Evolutionary conservation across 2,797 vertebrate genomes (phyloP), one percentile per base, ranked within the genome.

Genomic region (Phalloptychus januarius): DNA sequence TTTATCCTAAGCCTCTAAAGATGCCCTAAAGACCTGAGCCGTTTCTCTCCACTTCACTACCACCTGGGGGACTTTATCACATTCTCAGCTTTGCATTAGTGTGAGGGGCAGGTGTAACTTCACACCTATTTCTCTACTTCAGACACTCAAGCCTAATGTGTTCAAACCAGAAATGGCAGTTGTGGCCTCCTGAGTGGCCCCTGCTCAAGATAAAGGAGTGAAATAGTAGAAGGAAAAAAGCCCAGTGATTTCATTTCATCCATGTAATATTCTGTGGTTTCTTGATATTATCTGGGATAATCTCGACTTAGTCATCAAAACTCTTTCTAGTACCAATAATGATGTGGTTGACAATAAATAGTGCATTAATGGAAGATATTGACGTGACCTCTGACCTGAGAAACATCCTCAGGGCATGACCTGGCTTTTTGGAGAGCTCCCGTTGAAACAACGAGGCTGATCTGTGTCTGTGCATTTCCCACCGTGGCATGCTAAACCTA

Each of bases 331-430:
- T 83, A 78, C 69, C 46, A 72, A 72, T 48, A 83, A 96, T 95
- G 95, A 96, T 96, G 94, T 89, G 96, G 95, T 95, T 96, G 95
- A 96, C 90, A 95, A 96, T 94, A 94, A 93, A 93, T 89, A 98
- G 96, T 97, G 96, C 95, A 96, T 97, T 96, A 96, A 96, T 94
- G 94, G 95, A 94, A 95, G 94, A 93, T 96, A 93, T 92, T 96
- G 96, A 94, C 95, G 95, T 97, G 97, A 98, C 97, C 97, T 96
- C 93, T 97, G 96, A 97, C 97, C 96, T 94, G 91, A 25, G 83
- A 45, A 70, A 86, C 87, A 84, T 91, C 91, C 91, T 90, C 73
- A 33, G 92, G 94, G 88, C 83, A 84, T 80, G 81, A 78, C 74
- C 85, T 54, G 73, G 73, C 84, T 88, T 74, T 81, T 58, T 72